Conservation (phyloP, 1,140 invertebrate species). For the Drosophila biarmipes region DNA sequence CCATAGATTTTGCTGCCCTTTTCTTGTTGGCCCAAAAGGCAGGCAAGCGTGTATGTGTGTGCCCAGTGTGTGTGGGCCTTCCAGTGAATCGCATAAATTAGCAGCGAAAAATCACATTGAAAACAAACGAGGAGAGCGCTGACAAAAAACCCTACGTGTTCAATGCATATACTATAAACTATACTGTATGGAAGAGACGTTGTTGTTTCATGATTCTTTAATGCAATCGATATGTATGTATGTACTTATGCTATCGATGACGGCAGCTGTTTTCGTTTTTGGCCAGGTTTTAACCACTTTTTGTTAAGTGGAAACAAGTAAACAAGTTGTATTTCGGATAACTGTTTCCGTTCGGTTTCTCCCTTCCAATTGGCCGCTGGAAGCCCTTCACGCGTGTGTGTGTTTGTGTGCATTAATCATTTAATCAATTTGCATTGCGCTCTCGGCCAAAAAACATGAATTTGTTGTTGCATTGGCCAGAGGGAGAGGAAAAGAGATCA, state of each 20-base stretch:
- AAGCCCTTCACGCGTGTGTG: not conserved
- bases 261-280: constrained; percentile 81
- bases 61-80: constrained; percentile 47
- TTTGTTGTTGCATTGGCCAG: constrained; percentile 43
- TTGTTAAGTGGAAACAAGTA: constrained; percentile 5
- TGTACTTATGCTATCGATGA: constrained; percentile 54
- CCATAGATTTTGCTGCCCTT: constrained; percentile 47
- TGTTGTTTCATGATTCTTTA: constrained; percentile 32
- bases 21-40: constrained; percentile 57
- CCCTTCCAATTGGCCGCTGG: constrained; percentile 1
- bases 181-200: constrained; percentile 22
- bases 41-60: constrained; percentile 25
- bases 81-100: constrained; percentile 62
- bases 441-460: constrained; percentile 15
- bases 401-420: constrained; percentile 25
- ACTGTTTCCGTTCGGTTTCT: constrained; percentile 1
- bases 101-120: constrained; percentile 40
- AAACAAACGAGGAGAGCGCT: constrained; percentile 38
- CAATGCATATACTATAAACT: constrained; percentile 24
- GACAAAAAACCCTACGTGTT: constrained; percentile 42
- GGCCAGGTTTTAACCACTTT: not conserved
- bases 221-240: constrained; percentile 28
- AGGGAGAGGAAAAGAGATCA: constrained; percentile 39
- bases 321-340: constrained; percentile 20
- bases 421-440: constrained; percentile 42